These are phyloP conservation scores for Magallana nippona DNA, from an alignment of 2,888 invertebrate species.

Conservation along the genomic window DNA sequence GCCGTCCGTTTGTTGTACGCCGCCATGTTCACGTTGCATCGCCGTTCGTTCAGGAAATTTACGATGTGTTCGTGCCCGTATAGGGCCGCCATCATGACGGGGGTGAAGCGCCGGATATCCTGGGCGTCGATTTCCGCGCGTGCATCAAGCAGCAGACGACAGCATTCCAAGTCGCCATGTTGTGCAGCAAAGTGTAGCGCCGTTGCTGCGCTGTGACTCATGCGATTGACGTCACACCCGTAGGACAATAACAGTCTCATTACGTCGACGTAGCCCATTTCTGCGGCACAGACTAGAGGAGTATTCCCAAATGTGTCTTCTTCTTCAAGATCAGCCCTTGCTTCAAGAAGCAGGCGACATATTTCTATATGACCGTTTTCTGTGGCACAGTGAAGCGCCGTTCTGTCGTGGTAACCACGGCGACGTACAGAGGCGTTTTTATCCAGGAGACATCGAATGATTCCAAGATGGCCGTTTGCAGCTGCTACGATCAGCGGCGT, in stretches of 20 bases:
- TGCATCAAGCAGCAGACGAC: conserved; percentile 67
- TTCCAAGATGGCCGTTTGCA: conserved; percentile 69
- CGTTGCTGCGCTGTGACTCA: conserved; percentile 73
- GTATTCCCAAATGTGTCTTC: conserved; percentile 75
- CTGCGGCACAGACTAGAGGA: conserved; percentile 73
- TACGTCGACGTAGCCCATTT: conserved; percentile 73
- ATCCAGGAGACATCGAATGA: conserved; percentile 70
- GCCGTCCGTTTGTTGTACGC: conserved; percentile 74
- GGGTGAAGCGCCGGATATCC: conserved; percentile 76
- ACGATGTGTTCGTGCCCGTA: conserved; percentile 73
- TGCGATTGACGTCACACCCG: conserved; percentile 72
- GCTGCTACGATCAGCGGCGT: conserved; percentile 75
- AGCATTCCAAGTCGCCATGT: conserved; percentile 70
- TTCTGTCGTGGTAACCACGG: conserved; percentile 72
- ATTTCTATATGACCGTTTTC: conserved; percentile 72
- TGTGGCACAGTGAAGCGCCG: conserved; percentile 74
- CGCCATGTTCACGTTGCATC: conserved; percentile 73
- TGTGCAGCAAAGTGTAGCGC: conserved; percentile 74
- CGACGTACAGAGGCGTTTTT: conserved; percentile 69
- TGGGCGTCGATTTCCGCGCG: conserved; percentile 76
- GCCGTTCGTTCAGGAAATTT: conserved; percentile 67
- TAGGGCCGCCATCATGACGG: conserved; percentile 77
- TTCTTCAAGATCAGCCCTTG: conserved; percentile 71
- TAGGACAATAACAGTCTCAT: conserved; percentile 65
- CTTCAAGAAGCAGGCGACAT: conserved; percentile 67